Base-by-base conservation (phyloP, 2,113 vertebrate genomes). In the Percina caprodes region DNA sequence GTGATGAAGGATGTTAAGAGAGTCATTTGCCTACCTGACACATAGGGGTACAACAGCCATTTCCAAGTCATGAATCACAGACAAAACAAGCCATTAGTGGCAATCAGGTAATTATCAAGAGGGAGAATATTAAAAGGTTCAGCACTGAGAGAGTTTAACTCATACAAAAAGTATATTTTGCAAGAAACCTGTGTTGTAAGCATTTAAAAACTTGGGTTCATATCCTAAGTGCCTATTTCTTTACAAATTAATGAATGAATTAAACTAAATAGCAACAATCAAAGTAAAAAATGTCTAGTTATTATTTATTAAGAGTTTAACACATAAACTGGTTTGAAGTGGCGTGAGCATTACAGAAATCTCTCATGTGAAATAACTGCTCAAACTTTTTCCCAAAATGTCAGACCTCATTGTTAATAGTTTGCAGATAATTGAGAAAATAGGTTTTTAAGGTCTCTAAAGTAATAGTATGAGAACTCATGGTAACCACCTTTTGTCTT, bases 11-110 rank as follows among this genome's bases (percentile, higher is more conserved):
- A 55, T 54, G 10, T 61, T 21, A 58, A 71, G 23, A 63, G 74
- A 80, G 74, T 68, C 54, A 80, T 86, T 78, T 71, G 55, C 73
- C 66, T 68, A 60, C 61, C 69, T 78, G 82, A 73, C 66, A 76
- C 71, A 69, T 58, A 59, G 18, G 39, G 61, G 33, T 51, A 45
- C 26, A 67, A 69, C 76, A 77, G 67, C 24, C 49, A 2, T 69
- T 52, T 83, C 19, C 55, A 69, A 83, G 72, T 65, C 46, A 68
- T 78, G 79, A 85, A 85, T 77, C 69, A 80, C 58, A 70, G 54
- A 69, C 69, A 62, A 80, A 85, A 75, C 80, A 72, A 74, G 74
- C 73, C 48, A 74, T 87, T 83, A 79, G 39, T 26, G 14, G 18
- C 70, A 79, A 66, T 65, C 82, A 65, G 55, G 58, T 69, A 54